phyloP scores from a whole-genome alignment of 2,888 invertebrate genomes.

The Aplocera efformata region DNA sequence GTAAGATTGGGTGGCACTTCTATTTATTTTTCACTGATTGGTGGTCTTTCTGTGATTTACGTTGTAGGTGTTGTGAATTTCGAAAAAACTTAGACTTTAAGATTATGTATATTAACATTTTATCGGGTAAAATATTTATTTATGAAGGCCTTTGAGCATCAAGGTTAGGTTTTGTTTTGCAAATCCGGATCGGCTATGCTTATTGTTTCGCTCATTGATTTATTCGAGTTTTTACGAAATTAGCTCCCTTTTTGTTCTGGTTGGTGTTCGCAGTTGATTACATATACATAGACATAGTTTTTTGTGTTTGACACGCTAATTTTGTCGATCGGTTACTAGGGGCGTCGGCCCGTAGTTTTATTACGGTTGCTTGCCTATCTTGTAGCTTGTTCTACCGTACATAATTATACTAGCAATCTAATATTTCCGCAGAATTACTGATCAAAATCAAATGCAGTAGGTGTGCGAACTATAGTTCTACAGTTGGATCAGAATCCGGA shows the following conservation, averaged over 20 bases:
- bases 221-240: conserved; percentile 14
- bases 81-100: not conserved
- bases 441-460: no score
- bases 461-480: no score
- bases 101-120: not conserved
- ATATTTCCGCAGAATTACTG: no score
- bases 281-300: conserved; percentile 21
- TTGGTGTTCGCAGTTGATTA: conserved; percentile 26
- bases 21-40: no score
- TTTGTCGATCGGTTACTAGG: not conserved
- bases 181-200: conserved; percentile 14
- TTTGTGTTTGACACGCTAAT: conserved; percentile 16
- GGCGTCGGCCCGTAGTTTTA: no score
- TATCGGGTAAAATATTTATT: conserved; percentile 13
- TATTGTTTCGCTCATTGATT: conserved; percentile 24
- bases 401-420: no score
- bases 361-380: no score
- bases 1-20: no score
- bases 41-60: no score
- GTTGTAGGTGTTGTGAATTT: not conserved
- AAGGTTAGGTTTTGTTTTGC: conserved; percentile 20
- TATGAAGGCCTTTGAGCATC: conserved; percentile 11
- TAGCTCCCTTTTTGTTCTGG: conserved; percentile 17
- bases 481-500: no score
- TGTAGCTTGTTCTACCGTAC: no score